Conservation (phyloP, 2,797 vertebrate genomes). For the Mycteria americana region DNA sequence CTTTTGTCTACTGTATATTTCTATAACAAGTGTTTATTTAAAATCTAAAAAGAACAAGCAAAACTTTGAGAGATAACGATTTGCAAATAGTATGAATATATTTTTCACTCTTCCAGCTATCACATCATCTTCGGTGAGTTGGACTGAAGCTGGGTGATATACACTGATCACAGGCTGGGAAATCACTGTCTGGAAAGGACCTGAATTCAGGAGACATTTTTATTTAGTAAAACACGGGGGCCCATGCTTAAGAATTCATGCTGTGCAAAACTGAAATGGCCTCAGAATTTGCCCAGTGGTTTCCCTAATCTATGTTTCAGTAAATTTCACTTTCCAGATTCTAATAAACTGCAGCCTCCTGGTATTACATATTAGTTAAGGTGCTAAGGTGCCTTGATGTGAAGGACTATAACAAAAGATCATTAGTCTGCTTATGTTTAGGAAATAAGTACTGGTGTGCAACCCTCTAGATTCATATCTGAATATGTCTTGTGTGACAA, state of each 20-base stretch:
- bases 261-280: background rate
- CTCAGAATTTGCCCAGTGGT: background rate
- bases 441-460: background rate
- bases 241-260: background rate
- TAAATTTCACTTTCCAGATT: background rate
- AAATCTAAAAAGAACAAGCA: background rate
- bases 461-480: background rate
- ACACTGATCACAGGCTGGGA: background rate
- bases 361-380: background rate
- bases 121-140: background rate
- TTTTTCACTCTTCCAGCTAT: background rate
- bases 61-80: background rate
- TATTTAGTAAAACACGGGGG: background rate
- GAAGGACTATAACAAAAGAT: background rate
- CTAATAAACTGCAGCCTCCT: background rate
- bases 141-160: background rate
- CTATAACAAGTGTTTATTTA: background rate
- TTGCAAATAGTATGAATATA: background rate
- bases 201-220: background rate
- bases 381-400: background rate
- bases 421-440: background rate
- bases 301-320: background rate
- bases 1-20: background rate
- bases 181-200: background rate
- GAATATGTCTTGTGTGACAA: background rate